Evolutionary conservation across 2,888 invertebrate species (phyloP), one percentile per base, ranked within the genome.

Genomic region (Silvanus unidentatus): DNA sequence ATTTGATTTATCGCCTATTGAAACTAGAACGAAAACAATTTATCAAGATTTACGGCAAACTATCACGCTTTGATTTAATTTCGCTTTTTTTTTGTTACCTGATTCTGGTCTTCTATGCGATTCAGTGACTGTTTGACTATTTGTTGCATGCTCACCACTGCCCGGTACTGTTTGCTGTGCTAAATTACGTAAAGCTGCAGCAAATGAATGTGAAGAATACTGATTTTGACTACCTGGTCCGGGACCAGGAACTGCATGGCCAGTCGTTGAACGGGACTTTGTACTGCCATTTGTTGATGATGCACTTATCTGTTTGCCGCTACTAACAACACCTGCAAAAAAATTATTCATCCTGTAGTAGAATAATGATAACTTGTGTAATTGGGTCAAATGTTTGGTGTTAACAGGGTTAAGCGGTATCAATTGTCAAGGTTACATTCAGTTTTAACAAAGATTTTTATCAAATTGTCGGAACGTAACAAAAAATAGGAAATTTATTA

Each of bases 141-240:
- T 49, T 29, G 63, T 46, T 35, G 64, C 50, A 47, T 64, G 64
- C 43, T 65, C 64, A 28, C 50, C 45, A 22, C 47, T 55, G 39
- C 84, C 66, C 57, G 85, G 87, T 47, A 87, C 88, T 14, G 91
- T 92, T 72, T 94, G 93, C 73, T 94, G 92, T 52, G 94, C 94
- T 56, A 94, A 78, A 68, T 88, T 90, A 47, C 94, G 80, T 42
- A 95, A 76, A 15, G 94, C 94, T 38, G 93, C 92, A 42, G 94
- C 93, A 76, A 94, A 94, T 47, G 92, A 91, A 15, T 82, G 82
- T 11, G 74, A 70, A 44, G 58, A 54, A 42, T 44, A 44, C 11
- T 45, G 47, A 15, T 43, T 32, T 28, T 22, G 35, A 32, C 68
- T 62, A 52, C 73, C 74, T 28, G 73, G 73, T 45, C 73, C 72